Evolutionary conservation across 2,113 vertebrate genomes (phyloP), one percentile per base, ranked within the genome.

Genomic region (Nettapus auritus): DNA sequence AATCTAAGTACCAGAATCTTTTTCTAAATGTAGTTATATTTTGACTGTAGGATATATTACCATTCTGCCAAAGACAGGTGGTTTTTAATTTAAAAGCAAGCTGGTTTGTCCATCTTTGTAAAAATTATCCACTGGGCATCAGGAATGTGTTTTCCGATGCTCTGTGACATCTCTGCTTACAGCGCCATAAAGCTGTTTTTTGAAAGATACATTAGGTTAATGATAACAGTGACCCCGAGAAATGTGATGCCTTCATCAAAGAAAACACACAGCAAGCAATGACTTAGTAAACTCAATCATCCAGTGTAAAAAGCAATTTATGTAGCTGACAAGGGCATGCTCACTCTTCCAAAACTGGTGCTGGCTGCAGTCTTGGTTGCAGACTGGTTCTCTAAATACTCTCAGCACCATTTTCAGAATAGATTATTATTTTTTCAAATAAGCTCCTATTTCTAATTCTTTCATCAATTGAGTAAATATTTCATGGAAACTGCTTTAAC

Each of bases 161-260:
- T 90, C 50, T 8, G 8, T 92, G 90, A 70, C 70, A 90, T 86
- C 55, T 78, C 77, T 92, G 66, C 82, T 96, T 8, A 59, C 3
- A 10, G 67, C 36, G 84, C 40, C 53, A 66, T 64, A 85, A 90
- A 90, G 74, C 40, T 57, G 25, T 46, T 73, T 92, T 93, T 79
- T 84, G 83, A 92, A 95, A 89, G 88, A 76, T 95, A 92, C 90
- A 82, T 94, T 92, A 85, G 93, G 96, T 96, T 96, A 94, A 97
- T 90, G 90, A 73, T 74, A 94, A 76, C 78, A 80, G 70, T 94
- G 94, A 96, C 94, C 94, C 90, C 67, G 40, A 77, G 83, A 87
- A 96, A 96, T 93, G 81, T 84, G 93, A 92, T 93, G 81, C 92
- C 90, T 96, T 96, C 86, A 89, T 95, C 90, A 94, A 73, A 85